Evolutionary conservation across 2,113 vertebrate species (phyloP), one percentile per base, ranked within the genome.

Genomic region (Toxotes chatareus): DNA sequence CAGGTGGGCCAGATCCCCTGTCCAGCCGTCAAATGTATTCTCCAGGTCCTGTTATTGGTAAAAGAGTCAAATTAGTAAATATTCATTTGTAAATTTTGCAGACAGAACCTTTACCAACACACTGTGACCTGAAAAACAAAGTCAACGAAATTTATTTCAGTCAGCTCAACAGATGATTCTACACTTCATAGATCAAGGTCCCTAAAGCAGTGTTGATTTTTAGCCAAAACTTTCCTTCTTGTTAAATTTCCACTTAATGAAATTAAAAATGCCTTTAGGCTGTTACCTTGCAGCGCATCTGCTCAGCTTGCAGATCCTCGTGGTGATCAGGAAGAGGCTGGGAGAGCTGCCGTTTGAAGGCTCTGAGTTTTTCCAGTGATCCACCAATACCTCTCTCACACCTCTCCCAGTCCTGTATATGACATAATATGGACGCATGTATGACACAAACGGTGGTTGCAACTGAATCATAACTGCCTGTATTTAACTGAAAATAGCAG

Each of bases 311-410:
- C 36, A 99, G 93, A 36, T 98, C 97, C 36, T 99, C 97, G 0
- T 99, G 97, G 76, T 97, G 97, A 73, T 97, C 94, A 5, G 98
- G 98, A 1, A 99, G 94, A 16, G 96, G 92, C 56, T 96, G 97
- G 36, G 96, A 96, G 13, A 99, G 95, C 55, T 97, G 97, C 57
- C 95, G 96, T 86, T 98, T 99, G 92, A 99, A 98, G 2, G 95
- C 94, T 82, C 95, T 91, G 9, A 99, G 94, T 87, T 99, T 99
- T 87, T 97, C 97, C 88, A 98, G 92, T 5, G 98, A 99, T 78
- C 95, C 96, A 44, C 94, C 95, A 53, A 99, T 97, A 17, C 96
- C 96, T 1, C 93, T 96, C 91, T 99, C 98, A 91, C 96, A 98
- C 55, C 95, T 95, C 90, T 97, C 97, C 98, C 98, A 99, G 91